These are phyloP conservation scores for Thereva nobilitata DNA, from an alignment of 2,888 invertebrate species.

Conservation along the genomic window DNA sequence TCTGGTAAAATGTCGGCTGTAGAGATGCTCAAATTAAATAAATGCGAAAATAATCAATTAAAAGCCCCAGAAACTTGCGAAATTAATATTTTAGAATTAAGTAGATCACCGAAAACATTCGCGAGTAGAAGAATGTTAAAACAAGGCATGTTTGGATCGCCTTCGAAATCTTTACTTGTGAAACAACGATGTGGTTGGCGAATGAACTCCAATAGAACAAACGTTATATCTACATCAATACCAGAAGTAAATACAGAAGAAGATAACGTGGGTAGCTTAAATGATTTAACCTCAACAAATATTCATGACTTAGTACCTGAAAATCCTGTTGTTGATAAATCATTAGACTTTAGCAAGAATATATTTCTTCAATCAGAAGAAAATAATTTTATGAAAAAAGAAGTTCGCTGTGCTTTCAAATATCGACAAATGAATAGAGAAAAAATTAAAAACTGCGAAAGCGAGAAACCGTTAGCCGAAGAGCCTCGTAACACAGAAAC, in stretches of 20 bases:
- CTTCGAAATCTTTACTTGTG: conserved; percentile 61
- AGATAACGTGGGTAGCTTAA: conserved; percentile 67
- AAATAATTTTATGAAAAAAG: conserved; percentile 58
- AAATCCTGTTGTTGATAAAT: conserved; percentile 47
- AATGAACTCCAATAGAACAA: conserved; percentile 75
- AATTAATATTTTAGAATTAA: conserved; percentile 70
- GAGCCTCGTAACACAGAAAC: background rate
- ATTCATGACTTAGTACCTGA: conserved; percentile 35
- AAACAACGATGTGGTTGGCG: conserved; percentile 72
- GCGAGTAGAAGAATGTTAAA: conserved; percentile 66
- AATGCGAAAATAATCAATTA: conserved; percentile 48
- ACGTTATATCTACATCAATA: conserved; percentile 84
- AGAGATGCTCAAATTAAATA: conserved; percentile 70
- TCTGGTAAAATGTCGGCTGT: conserved; percentile 73
- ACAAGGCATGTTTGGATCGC: conserved; percentile 61
- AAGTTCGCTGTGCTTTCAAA: conserved; percentile 44
- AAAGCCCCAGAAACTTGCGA: conserved; percentile 54
- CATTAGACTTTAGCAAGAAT: conserved; percentile 54
- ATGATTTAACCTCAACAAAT: conserved; percentile 57
- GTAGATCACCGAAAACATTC: conserved; percentile 72
- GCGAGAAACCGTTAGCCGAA: background rate
- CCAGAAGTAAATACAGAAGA: conserved; percentile 80
- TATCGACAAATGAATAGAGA: conserved; percentile 15
- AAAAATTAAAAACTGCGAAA: conserved; percentile 16
- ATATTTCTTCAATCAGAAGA: conserved; percentile 58